Base-by-base conservation (phyloP, 92 coral and sea anemone species). In the Heliopora coerulea region DNA sequence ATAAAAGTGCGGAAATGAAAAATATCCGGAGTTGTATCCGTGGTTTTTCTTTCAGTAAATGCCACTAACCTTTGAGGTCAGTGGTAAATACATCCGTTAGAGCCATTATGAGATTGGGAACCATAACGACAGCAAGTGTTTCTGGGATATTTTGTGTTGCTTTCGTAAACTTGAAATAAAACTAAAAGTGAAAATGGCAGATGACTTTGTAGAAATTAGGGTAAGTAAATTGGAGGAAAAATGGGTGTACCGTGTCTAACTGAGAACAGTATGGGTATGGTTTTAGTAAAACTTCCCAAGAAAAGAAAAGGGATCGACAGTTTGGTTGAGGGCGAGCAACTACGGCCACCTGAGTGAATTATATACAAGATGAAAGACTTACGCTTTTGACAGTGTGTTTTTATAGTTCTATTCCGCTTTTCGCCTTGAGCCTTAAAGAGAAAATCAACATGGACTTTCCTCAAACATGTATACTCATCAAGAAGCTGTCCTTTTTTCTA, bases 171-270 rank as follows among this genome's bases (percentile, higher is more conserved):
- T 5, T 13, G 28, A 56, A 56, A 13, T 4, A 31, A 23, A 23
- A 7, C 8, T 33, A 28, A 52, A 69, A 31, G 44, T 21, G 17
- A 17, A 69, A 52, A 69, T 69, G 76, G 42, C 76, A 14, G 76
- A 69, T 21, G 76, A 69, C 17, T 69, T 69, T 52, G 76, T 69
- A 26, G 76, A 69, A 49, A 69, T 69, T 13, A 69, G 76, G 61
- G 76, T 69, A 69, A 69, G 76, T 52, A 19, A 37, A 37, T 11
- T 37, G 11, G 42, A 37, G 42, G 42, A 37, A 37, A 37, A 2
- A 6, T 46, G 14, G 2, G 15, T 46, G 2, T 46, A 2, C 17
- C 2, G 14, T 7, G 12, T n/a, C 52, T 8, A 8, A 46, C n/a
- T 46, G 52, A 46, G 17, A 46, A 8, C n/a, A n/a, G 15, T 46